Conservation (phyloP, 2,113 vertebrate genomes). For the Hepsetus odoe region DNA sequence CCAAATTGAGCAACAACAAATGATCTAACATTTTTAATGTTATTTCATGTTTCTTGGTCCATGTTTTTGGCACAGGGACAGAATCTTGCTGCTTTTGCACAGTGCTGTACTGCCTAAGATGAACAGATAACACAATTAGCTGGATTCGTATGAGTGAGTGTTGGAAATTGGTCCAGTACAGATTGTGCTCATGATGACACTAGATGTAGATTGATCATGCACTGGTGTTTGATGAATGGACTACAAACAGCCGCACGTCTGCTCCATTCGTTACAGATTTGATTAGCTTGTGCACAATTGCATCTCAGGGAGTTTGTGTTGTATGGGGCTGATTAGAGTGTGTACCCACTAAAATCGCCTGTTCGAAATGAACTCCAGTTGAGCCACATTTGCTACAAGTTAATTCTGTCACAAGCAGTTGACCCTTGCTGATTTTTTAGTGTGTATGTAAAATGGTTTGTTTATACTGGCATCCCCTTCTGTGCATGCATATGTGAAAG, state of each 20-base stretch:
- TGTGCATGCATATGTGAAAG: slow-evolving; percentile 4
- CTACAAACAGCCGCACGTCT: slow-evolving; percentile 50
- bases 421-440: slow-evolving; percentile 12
- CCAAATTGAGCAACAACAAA: background rate
- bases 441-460: background rate
- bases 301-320: slow-evolving; percentile 37
- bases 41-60: background rate
- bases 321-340: slow-evolving; percentile 46
- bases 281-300: slow-evolving; percentile 49
- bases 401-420: slow-evolving; percentile 28
- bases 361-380: slow-evolving; percentile 40
- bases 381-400: slow-evolving; percentile 36
- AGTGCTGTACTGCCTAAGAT: background rate
- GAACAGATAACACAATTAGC: slow-evolving; percentile 21
- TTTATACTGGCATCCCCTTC: background rate
- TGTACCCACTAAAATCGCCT: slow-evolving; percentile 43
- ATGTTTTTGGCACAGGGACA: background rate
- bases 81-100: background rate
- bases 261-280: slow-evolving; percentile 49
- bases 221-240: slow-evolving; percentile 50
- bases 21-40: background rate
- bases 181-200: slow-evolving; percentile 51
- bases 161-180: slow-evolving; percentile 43
- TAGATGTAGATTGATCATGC: slow-evolving; percentile 46
- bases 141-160: slow-evolving; percentile 33